These are phyloP conservation scores for Paramuricea clavata DNA, from an alignment of 92 coral and sea anemone genomes.

Conservation along the genomic window DNA sequence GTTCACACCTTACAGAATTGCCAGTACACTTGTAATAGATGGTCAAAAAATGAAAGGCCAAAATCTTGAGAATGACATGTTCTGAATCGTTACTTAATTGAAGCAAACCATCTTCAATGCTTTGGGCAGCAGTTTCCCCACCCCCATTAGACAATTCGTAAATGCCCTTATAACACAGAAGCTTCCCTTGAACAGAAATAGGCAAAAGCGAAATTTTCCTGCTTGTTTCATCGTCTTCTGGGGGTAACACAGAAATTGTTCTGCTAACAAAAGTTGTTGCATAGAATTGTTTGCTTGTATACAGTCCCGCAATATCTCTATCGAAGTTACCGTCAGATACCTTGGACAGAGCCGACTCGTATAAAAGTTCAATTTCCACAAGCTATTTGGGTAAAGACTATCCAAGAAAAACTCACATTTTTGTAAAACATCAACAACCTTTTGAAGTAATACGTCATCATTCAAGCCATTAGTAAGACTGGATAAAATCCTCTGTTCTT, in stretches of 20 bases:
- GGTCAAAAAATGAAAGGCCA: not conserved
- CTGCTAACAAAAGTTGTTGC: not conserved
- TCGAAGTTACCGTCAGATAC: not conserved
- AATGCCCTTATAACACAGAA: constrained; percentile 45
- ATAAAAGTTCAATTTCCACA: not conserved
- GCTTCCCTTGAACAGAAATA: constrained; percentile 11
- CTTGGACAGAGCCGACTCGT: constrained; percentile 21
- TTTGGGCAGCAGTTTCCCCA: constrained; percentile 4
- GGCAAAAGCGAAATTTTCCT: not conserved
- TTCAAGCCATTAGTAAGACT: constrained; percentile 32
- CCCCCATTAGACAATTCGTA: not conserved
- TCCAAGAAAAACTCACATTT: constrained; percentile 36
- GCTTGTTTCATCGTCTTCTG: not conserved
- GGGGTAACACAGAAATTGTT: constrained; percentile 3
- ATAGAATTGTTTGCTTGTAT: constrained; percentile 28
- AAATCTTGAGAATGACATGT: not conserved
- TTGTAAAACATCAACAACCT: not conserved
- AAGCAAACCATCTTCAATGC: not conserved
- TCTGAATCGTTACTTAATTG: not conserved
- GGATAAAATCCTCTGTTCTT: constrained; percentile 26
- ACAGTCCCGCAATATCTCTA: not conserved
- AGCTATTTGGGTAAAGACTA: not conserved
- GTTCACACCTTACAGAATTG: constrained; percentile 16
- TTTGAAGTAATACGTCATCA: not conserved
- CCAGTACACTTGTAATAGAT: not conserved